These are phyloP conservation scores for Lonchura striata DNA, from an alignment of 2,113 vertebrate genomes.

Conservation along the genomic window DNA sequence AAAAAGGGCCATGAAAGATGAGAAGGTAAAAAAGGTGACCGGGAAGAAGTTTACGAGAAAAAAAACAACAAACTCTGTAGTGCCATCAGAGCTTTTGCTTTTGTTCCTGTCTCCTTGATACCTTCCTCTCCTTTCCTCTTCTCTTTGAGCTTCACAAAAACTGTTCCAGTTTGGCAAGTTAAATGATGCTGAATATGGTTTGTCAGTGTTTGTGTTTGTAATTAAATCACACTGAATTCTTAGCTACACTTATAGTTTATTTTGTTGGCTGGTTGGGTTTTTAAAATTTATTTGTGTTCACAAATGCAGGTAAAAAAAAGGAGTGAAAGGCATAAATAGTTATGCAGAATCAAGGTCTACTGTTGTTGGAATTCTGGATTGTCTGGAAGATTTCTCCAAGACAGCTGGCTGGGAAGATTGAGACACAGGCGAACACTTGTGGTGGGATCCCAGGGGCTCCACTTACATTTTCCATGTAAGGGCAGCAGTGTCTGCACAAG, in stretches of 20 bases:
- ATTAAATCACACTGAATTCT: background rate
- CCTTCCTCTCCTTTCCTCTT: background rate
- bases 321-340: background rate
- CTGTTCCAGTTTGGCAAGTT: background rate
- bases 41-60: background rate
- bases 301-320: background rate
- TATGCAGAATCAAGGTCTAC: background rate
- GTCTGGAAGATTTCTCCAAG: background rate
- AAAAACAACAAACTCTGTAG: background rate
- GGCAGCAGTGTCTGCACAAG: background rate
- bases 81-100: background rate
- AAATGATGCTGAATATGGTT: background rate
- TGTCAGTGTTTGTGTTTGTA: background rate
- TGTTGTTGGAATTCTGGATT: background rate
- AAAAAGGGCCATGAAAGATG: background rate
- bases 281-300: background rate
- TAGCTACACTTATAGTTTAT: background rate
- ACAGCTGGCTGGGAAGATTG: background rate
- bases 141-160: background rate
- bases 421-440: background rate
- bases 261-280: background rate
- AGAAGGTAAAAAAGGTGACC: background rate
- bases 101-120: background rate
- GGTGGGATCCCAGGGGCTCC: background rate
- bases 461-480: background rate